Evolutionary conservation across 2,797 vertebrate species (phyloP), one percentile per base, ranked within the genome.

Genomic region (Cirrhinus mrigala): DNA sequence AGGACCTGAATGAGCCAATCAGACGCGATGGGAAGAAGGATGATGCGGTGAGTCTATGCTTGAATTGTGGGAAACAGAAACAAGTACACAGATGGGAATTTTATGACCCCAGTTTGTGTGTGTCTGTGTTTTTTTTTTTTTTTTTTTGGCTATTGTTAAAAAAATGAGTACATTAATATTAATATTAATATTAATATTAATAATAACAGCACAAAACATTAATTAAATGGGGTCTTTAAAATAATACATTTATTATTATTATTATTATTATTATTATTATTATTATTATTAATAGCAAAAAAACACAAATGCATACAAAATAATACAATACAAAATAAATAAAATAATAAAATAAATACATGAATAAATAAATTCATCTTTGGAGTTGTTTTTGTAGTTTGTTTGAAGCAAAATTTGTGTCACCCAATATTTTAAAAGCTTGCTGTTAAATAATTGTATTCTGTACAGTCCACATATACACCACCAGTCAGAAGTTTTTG

Each of bases 1-100:
- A 99, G 90, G 98, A 99, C 93, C 95, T 99, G 87, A 98, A 99
- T 9, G 97, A 99, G 85, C 96, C 98, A 3, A 93, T 97, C 86
- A 97, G 97, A 85, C 96, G 97, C 44, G 98, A 99, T 27, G 95
- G 96, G 78, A 99, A 97, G 92, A 97, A 98, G 90, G 98, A 99
- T 50, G 98, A 99, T 52, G 94, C 94, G 9, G 98, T 99, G 91
- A 97, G 97, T 96, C 86, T 66, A 14, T 40, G 15, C 24, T 68
- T 71, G 22, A n/a, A 37, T 29, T 24, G 44, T 66, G 60, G 9
- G 33, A 18, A 52, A 83, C 40, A 11, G 9, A 7, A 52, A 27
- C 66, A 81, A 20, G 15, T 40, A 40, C n/a, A 44, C 37, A 1
- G 33, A 24, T 44, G 22, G 27, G 27, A 54, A 54, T 14, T 22